Conservation (phyloP, 2,797 vertebrate genomes). For the Antennarius maculatus region DNA sequence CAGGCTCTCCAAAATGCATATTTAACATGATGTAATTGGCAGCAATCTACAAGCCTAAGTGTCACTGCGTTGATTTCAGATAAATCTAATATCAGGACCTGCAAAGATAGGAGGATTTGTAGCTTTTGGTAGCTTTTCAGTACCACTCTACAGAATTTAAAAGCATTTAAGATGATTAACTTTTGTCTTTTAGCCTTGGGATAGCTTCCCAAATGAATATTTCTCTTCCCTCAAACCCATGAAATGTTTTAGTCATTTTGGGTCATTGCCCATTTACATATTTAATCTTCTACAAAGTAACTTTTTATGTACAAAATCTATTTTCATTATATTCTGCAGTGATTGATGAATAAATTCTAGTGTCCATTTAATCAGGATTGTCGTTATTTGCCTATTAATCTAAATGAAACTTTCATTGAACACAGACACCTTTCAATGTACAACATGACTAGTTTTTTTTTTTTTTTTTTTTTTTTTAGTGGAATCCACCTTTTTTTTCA, state of each 20-base stretch:
- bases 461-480: too few species aligned
- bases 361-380: too few species aligned
- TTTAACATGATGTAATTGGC: conserved; percentile 10
- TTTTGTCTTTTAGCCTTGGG: conserved; percentile 43
- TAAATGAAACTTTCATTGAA: too few species aligned
- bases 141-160: conserved; percentile 26
- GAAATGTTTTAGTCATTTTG: conserved; percentile 47
- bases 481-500: too few species aligned
- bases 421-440: too few species aligned
- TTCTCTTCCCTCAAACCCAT: conserved; percentile 51
- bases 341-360: conserved; percentile 4
- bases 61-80: conserved; percentile 18
- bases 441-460: too few species aligned
- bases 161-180: conserved; percentile 55
- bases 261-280: conserved; percentile 49
- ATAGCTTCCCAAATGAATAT: conserved; percentile 39
- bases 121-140: conserved; percentile 26
- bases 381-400: too few species aligned
- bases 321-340: conserved; percentile 7
- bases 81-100: conserved; percentile 17
- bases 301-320: conserved; percentile 21
- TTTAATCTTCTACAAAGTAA: conserved; percentile 35
- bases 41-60: conserved; percentile 7
- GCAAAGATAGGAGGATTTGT: conserved; percentile 25
- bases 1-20: background rate